These are phyloP conservation scores for Drosophila putrida DNA, from an alignment of 2,888 invertebrate species.

Conservation along the genomic window DNA sequence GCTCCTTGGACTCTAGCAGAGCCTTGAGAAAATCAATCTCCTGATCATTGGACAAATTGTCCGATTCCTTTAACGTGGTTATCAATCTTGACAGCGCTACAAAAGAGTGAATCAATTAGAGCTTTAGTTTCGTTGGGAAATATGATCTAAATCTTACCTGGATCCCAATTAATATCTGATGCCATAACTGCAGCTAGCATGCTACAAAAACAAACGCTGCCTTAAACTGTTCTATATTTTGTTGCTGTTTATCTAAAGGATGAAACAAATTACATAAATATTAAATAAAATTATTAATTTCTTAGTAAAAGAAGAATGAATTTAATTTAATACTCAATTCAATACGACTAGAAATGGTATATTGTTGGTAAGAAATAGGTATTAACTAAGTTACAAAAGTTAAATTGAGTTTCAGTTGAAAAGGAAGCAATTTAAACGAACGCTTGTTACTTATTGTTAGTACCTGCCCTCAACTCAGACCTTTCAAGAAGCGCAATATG, in stretches of 20 bases:
- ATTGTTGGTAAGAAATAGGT: too few species aligned
- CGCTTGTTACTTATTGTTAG: too few species aligned
- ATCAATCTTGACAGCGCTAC: slow-evolving; percentile 92
- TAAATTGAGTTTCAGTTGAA: too few species aligned
- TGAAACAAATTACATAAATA: neutral
- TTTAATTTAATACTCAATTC: too few species aligned
- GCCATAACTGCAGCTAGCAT: slow-evolving; percentile 86
- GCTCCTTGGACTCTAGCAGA: slow-evolving; percentile 93
- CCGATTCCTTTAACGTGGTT: slow-evolving; percentile 93
- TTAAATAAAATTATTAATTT: too few species aligned
- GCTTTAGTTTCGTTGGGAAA: neutral
- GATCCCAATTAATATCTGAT: slow-evolving; percentile 85
- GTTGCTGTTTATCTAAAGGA: slow-evolving; percentile 5
- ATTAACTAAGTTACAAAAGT: too few species aligned
- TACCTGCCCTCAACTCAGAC: neutral
- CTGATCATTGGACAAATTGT: slow-evolving; percentile 91
- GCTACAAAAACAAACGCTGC: slow-evolving; percentile 49
- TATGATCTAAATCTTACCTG: slow-evolving; percentile 75
- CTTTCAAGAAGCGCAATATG: neutral
- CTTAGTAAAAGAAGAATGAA: too few species aligned
- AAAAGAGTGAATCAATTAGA: neutral
- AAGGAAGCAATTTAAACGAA: too few species aligned
- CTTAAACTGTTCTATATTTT: neutral
- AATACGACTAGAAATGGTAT: too few species aligned
- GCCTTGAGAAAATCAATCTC: slow-evolving; percentile 94